A percentile compares a stretch with the other conserved stretches of the same genome.
phyloP scores from a whole-genome alignment of 2,888 invertebrate genomes.

The Drosophila buzzatii region DNA sequence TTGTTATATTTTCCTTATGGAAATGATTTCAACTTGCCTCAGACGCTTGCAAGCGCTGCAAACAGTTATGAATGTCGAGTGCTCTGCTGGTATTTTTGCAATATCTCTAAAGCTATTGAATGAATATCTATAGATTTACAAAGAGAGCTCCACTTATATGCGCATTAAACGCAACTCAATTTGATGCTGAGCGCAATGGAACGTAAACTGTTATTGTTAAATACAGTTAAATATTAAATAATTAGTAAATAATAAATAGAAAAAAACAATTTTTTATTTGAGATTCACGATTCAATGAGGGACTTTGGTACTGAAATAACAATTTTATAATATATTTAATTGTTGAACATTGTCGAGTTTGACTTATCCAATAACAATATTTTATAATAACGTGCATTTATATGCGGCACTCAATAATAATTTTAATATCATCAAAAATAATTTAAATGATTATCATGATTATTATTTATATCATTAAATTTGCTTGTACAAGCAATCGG shows the following conservation, averaged over 20 bases:
- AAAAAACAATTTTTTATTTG: too few relatives aligned
- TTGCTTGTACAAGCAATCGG: not conserved
- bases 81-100: constrained; percentile 1
- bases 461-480: constrained; percentile 22
- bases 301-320: not conserved
- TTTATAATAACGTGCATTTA: not conserved
- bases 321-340: too few relatives aligned
- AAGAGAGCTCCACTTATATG: not conserved
- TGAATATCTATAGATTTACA: constrained; percentile 5
- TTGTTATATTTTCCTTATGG: constrained; percentile 37
- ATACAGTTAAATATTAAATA: not conserved
- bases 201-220: not conserved
- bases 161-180: not conserved
- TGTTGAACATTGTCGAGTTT: not conserved
- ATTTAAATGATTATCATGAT: constrained; percentile 1
- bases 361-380: not conserved
- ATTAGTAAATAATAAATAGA: not conserved
- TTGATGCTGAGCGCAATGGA: not conserved
- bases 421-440: constrained; percentile 6
- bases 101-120: constrained; percentile 10
- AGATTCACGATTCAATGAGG: not conserved
- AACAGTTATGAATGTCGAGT: constrained; percentile 1
- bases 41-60: constrained; percentile 7
- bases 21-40: constrained; percentile 27
- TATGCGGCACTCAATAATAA: not conserved